Evolutionary conservation across 2,113 vertebrate species (phyloP), one percentile per base, ranked within the genome.

Genomic region (Spilogale gracilis): DNA sequence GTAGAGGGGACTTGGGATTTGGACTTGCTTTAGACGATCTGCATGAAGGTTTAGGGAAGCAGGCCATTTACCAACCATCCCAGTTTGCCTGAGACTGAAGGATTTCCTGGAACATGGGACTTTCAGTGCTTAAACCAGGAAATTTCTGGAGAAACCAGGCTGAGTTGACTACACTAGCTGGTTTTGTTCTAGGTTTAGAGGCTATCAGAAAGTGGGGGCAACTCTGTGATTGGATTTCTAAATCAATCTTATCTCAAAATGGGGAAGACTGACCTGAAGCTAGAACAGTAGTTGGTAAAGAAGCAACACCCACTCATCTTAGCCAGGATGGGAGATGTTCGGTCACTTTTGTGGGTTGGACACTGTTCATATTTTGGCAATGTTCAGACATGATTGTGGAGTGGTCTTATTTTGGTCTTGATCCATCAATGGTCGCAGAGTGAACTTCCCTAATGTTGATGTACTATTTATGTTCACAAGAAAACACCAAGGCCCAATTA

Each of bases 101-200:
- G 30, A 18, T 48, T 96, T 93, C 10, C 63, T 48, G 65, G 38
- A 38, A 78, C 4, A 0, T 60, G 38, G 50, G 12, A 43, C 10
- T 94, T 93, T 71, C 23, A 17, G 43, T 81, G 83, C 38, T 89
- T 85, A 97, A 95, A 88, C 9, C 65, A 83, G 79, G 74, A 92
- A 92, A 89, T 93, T 85, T 71, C 38, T 94, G 48, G 12, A 17
- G 76, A 96, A 96, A 96, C 30, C 45, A 25, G 14, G 58, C 81
- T 76, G 50, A 69, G 32, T 61, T 91, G 20, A n/a, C 38, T 38
- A 94, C 43, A 25, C 13, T 93, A 81, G 61, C 45, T 81, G 48
- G 12, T 13, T 89, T 94, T 91, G n/a, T 81, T 97, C 61, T 90
- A 58, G 23, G 69, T 74, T 91, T 88, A 45, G 73, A 81, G 87